Evolutionary conservation across 2,113 vertebrate genomes (phyloP), one percentile per base, ranked within the genome.

Genomic region (Ifrita kowaldi): DNA sequence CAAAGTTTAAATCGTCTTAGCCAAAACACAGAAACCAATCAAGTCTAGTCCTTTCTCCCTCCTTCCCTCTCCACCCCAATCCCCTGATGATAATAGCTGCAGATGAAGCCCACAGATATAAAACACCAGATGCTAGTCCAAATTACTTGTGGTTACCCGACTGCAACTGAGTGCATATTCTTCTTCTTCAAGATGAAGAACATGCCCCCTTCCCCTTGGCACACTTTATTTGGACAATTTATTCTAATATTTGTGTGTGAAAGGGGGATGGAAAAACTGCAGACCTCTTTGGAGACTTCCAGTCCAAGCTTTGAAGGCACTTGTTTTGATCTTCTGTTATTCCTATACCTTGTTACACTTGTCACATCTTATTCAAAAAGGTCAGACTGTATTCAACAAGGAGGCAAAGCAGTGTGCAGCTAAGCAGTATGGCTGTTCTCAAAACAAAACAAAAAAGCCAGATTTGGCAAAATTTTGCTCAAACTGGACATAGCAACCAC

Each of bases 11-110:
- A 52, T 30, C 7, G 16, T 79, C 70, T 67, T 47, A 74, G 86
- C 78, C 92, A 90, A 94, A 94, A 91, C 55, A 80, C 89, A 91
- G 65, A 95, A 94, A 90, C 77, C 94, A 91, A 93, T 89, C 80
- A 57, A 65, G 74, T 6, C 28, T 6, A 30, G 53, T 37, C 52
- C 65, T 20, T 75, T 17, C 64, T 68, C 62, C 41, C n/a, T 57
- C 53, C 57, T 70, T 81, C 39, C 50, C 49, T 52, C 74, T 52
- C 84, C 78, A 57, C 27, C 35, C 53, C 47, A 60, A 5, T 69
- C 78, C 62, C 77, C 79, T 52, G 84, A 75, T 32, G 19, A 22
- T 24, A 84, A 83, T 13, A 59, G 84, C 23, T 89, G 74, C 85
- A 92, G 60, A 62, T 73, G 75, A 78, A 94, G 50, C 28, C 68